Conservation (phyloP, 2,113 vertebrate genomes). For the Leptobrachium leishanense region DNA sequence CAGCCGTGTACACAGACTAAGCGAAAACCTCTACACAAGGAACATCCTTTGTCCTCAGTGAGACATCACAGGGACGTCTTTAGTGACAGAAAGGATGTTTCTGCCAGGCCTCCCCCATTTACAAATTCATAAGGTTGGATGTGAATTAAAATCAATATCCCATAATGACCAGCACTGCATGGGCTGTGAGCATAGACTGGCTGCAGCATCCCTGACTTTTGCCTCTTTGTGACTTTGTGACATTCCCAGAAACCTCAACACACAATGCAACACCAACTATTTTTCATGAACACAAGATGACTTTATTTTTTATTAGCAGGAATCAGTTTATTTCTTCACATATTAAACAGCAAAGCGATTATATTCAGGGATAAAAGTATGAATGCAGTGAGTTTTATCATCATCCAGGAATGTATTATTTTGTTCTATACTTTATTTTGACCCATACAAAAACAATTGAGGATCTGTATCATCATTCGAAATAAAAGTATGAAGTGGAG, state of each 20-base stretch:
- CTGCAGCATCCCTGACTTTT: not conserved
- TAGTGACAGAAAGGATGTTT: no score
- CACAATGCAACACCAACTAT: not conserved
- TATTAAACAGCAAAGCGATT: constrained; percentile 4
- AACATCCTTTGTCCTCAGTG: no score
- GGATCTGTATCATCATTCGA: not conserved
- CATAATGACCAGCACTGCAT: no score
- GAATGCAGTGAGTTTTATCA: not conserved
- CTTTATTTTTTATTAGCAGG: constrained; percentile 15
- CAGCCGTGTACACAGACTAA: no score
- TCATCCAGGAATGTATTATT: no score
- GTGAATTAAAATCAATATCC: no score
- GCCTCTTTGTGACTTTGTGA: not conserved
- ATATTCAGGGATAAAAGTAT: not conserved
- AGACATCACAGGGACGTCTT: no score
- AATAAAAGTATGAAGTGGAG: not conserved
- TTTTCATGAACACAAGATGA: constrained; percentile 1
- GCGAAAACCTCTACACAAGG: no score
- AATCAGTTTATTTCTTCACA: constrained; percentile 27
- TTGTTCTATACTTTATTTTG: not conserved
- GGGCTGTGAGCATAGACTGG: not conserved
- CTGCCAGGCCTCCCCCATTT: no score
- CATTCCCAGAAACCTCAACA: not conserved
- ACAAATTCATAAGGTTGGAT: no score
- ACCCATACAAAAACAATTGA: not conserved